phyloP scores from a whole-genome alignment of 2,888 invertebrate genomes.

The Podotricha telesiphe region DNA sequence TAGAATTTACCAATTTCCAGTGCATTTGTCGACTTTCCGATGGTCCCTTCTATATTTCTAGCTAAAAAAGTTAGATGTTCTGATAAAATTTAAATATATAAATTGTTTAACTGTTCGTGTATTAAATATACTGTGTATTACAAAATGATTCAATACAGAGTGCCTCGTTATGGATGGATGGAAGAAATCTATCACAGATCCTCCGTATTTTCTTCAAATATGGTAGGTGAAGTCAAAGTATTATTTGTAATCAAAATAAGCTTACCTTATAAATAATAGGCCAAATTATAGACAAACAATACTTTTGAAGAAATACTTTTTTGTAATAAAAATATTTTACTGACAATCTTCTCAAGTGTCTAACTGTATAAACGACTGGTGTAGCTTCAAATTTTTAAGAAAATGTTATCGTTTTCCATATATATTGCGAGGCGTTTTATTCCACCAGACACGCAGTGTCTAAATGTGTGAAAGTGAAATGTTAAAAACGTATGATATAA shows the following conservation, averaged over 20 bases:
- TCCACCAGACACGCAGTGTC: background rate
- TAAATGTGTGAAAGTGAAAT: too few relatives aligned
- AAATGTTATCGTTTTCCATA: too few relatives aligned
- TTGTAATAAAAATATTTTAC: background rate
- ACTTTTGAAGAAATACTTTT: background rate
- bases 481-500: too few relatives aligned
- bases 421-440: too few relatives aligned
- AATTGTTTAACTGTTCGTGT: background rate
- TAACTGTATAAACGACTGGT: too few relatives aligned
- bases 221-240: background rate
- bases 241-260: background rate
- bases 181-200: background rate
- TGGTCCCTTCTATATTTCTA: background rate
- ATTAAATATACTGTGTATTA: background rate
- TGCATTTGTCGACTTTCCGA: constrained; percentile 17
- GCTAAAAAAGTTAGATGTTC: background rate
- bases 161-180: background rate
- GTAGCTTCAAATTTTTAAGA: too few relatives aligned
- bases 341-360: too few relatives aligned
- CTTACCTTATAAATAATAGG: constrained; percentile 1
- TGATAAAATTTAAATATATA: background rate
- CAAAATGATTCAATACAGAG: background rate
- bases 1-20: constrained; percentile 39
- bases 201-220: background rate
- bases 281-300: background rate